These are phyloP conservation scores for Aethes cnicana DNA, from an alignment of 2,888 invertebrate genomes.

Conservation along the genomic window DNA sequence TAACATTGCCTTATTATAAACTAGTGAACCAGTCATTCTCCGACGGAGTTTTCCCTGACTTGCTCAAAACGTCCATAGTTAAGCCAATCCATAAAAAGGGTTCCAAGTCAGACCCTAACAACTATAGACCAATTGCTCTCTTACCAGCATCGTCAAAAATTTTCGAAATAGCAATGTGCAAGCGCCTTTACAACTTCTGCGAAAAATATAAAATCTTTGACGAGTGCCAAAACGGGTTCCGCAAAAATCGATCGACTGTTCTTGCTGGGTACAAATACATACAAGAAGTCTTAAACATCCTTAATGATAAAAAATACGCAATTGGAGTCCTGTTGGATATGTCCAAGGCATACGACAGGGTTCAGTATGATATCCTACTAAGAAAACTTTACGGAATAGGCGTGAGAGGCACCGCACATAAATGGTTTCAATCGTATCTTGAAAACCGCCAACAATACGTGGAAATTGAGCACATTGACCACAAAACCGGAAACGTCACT, in stretches of 20 bases:
- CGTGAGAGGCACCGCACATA: constrained; percentile 11
- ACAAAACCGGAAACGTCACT: not conserved
- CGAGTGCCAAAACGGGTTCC: constrained; percentile 8
- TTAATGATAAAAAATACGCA: constrained; percentile 10
- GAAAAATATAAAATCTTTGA: constrained; percentile 6
- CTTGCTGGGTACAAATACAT: not conserved
- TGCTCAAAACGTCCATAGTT: constrained; percentile 17
- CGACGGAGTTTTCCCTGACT: constrained; percentile 26
- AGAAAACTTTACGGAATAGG: no score
- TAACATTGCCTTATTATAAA: constrained; percentile 22
- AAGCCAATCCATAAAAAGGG: constrained; percentile 11
- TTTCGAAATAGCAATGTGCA: constrained; percentile 4
- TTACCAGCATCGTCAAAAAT: constrained; percentile 5
- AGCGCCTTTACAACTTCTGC: not conserved
- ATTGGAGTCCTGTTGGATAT: constrained; percentile 29
- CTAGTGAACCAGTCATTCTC: constrained; percentile 29
- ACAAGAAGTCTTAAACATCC: not conserved
- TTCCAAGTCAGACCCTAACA: no score
- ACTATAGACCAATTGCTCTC: constrained; percentile 10
- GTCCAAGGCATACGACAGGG: constrained; percentile 31
- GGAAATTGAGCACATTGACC: constrained; percentile 19
- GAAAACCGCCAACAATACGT: constrained; percentile 20
- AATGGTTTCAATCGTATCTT: constrained; percentile 29
- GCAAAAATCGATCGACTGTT: constrained; percentile 1
- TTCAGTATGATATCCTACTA: no score